phyloP scores from a whole-genome alignment of 92 coral and sea anemone genomes.

The Umimayanthus chanpuru region DNA sequence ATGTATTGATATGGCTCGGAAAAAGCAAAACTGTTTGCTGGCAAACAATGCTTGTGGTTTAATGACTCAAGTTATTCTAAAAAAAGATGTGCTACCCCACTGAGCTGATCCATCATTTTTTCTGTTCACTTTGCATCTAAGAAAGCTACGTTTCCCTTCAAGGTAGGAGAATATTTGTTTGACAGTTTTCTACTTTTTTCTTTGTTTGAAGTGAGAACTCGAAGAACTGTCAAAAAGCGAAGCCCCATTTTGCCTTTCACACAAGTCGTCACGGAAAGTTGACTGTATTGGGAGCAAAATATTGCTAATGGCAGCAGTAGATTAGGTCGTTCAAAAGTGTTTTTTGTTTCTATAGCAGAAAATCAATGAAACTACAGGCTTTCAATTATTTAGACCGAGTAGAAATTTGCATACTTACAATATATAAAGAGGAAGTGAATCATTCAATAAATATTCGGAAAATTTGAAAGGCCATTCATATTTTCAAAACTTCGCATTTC shows the following conservation, averaged over 20 bases:
- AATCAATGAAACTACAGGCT: conserved; percentile 8
- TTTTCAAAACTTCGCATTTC: too few relatives aligned
- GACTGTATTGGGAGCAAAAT: background rate
- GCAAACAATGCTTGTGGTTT: conserved; percentile 24
- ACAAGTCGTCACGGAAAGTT: background rate
- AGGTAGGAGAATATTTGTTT: background rate
- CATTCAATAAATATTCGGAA: background rate
- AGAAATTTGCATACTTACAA: conserved; percentile 38
- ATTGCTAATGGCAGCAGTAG: background rate
- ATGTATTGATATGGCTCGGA: background rate
- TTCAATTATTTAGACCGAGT: conserved; percentile 23
- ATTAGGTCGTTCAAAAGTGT: background rate
- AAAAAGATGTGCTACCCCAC: background rate
- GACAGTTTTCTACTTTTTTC: background rate
- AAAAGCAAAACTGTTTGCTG: background rate
- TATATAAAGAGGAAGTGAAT: background rate
- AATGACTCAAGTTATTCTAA: background rate
- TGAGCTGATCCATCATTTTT: background rate
- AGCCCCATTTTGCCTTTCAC: too few relatives aligned
- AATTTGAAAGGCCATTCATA: too few relatives aligned
- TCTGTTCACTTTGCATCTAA: background rate
- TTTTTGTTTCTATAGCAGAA: background rate
- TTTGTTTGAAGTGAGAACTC: background rate
- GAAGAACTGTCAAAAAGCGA: background rate
- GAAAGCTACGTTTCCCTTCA: background rate